Evolutionary conservation across 2,888 invertebrate species (phyloP), one percentile per base, ranked within the genome.

Genomic region (Elegia similella): DNA sequence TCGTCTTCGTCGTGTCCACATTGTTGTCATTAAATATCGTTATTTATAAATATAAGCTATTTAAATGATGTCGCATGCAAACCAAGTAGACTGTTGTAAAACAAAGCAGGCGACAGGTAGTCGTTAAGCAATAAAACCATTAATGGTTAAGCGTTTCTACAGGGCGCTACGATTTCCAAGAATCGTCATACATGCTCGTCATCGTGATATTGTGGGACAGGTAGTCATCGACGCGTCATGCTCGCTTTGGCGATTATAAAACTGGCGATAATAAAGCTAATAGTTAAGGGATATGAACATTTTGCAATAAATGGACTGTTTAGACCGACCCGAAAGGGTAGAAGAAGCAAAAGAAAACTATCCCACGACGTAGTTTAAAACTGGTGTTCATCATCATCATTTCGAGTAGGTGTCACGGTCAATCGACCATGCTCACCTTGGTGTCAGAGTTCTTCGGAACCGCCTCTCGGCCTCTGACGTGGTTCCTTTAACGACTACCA

Each of bases 191-290:
- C 13, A 15, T 32, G 48, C 32, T 15, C 32, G 50, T 38, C 50
- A 50, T 32, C 34, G 34, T 50, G 50, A 56, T 56, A 55, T 55
- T 17, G 43, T 17, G 8, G 16, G 30, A 30, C 17, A 29, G 42
- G 29, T 8, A 46, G 54, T 56, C 53, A 56, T 58, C 54, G 38
- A 16, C 30, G 29, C 42, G 13, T 15, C 52, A 52, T 15, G 53
- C 38, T 52, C 55, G 42, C 56, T 29, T 61, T 48, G 62, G 56
- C 58, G 61, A 64, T 64, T 71, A 73, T 70, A 38, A 38, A 2
- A 3, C 2, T 34, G 8, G 10, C 66, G 63, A 69, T 72, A 68
- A 69, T 65, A 64, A 67, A 67, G 67, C 56, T 68, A 57, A 66
- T 63, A 66, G 72, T 69, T 70, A 66, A 63, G 63, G 69, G 23